These are phyloP conservation scores for Ophiodon elongatus DNA, from an alignment of 2,113 vertebrate species.

Conservation along the genomic window DNA sequence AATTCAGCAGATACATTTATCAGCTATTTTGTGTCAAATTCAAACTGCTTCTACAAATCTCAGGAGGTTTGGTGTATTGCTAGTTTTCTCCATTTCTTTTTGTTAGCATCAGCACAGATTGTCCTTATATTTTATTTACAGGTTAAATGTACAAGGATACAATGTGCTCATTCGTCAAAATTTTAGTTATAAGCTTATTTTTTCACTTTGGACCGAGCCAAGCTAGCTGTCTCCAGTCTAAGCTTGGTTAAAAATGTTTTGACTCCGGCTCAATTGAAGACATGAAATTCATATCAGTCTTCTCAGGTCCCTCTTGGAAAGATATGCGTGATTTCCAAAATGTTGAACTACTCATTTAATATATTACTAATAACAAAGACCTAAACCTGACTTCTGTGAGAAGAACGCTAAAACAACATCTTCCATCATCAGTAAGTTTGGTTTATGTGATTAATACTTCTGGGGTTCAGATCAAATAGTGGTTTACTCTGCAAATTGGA, in stretches of 20 bases:
- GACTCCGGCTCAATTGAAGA: not conserved
- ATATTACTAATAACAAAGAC: constrained; percentile 22
- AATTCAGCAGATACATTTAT: not conserved
- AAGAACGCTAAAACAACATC: constrained; percentile 34
- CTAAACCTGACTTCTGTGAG: constrained; percentile 33
- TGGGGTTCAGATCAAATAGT: constrained; percentile 57
- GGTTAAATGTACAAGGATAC: not conserved
- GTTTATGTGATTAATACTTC: constrained; percentile 60
- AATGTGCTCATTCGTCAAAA: not conserved
- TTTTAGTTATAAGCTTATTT: not conserved
- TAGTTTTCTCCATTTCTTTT: not conserved
- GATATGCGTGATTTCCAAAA: constrained; percentile 2
- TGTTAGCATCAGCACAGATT: not conserved
- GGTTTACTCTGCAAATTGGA: constrained; percentile 52
- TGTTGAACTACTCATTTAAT: constrained; percentile 11
- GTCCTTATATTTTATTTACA: constrained; percentile 1
- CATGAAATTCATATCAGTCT: constrained; percentile 21
- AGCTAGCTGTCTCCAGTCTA: constrained; percentile 8
- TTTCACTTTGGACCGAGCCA: constrained; percentile 9
- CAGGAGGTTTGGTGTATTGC: not conserved
- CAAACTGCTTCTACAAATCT: not conserved
- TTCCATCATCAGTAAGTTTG: constrained; percentile 41
- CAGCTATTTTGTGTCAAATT: not conserved
- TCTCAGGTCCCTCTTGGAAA: constrained; percentile 18
- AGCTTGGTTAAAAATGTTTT: constrained; percentile 31